Base-by-base conservation (phyloP, 2,797 vertebrate species). In the Paratrypauchen microcephalus region DNA sequence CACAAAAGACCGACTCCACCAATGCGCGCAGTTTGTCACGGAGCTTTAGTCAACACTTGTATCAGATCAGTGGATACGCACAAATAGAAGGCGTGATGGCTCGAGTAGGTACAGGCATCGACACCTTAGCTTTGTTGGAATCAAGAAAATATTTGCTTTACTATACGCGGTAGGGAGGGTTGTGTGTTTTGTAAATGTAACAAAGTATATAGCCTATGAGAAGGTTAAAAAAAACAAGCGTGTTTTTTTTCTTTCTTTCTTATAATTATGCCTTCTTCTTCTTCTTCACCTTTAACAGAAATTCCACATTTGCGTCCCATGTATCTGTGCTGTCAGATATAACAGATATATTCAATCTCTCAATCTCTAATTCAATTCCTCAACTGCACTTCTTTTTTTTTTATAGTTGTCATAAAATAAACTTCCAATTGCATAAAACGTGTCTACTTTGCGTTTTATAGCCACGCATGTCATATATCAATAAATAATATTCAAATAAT, bases 61-160 rank as follows among this genome's bases (percentile, higher is more conserved):
- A 63, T 63, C 61, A 63, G 36, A 63, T 63, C 36, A 47, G n/a
- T 63, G 61, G 61, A 63, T 24, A 23, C 39, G 15, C 63, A 63
- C 36, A 26, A 15, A 63, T 41, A 63, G 21, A 63, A 24, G 36
- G 24, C 13, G 23, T 23, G 39, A 63, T 39, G 30, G 28, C 61
- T 63, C 5, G 21, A 63, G 61, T 23, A n/a, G 1, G 39, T 16
- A 47, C 18, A 16, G 13, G 15, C 21, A 23, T 6, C 45, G 59
- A 32, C 18, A 60, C 58, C 9, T 15, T 13, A 24, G 9, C 11
- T 58, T 58, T 58, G 15, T 30, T 30, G 16, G 19, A 60, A 30
- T n/a, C 7, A 2, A 36, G 28, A 19, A 60, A 60, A 36, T 60
- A n/a, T n/a, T 60, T 60, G n/a, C 28, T 36, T n/a, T 23, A 5